Evolutionary conservation across 2,888 invertebrate genomes (phyloP).

Genomic region (Aquatica leii): DNA sequence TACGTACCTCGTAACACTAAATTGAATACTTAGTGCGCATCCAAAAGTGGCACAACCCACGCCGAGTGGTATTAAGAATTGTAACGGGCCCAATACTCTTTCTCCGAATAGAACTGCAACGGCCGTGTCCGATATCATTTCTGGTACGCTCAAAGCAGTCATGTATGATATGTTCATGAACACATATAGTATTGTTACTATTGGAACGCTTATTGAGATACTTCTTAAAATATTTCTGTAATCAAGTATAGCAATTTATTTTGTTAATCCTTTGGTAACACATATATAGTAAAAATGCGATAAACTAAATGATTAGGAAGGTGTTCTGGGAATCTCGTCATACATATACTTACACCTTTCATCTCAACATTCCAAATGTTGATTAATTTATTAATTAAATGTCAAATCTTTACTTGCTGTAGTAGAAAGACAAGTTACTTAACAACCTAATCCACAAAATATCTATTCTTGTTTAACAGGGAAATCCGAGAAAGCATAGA

Average conservation of each 20-base stretch:
- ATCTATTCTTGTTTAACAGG: no score
- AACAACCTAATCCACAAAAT: no score
- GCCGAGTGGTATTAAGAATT: conserved; percentile 76
- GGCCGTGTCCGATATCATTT: conserved; percentile 77
- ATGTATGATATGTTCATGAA: conserved; percentile 89
- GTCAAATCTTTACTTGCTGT: no score
- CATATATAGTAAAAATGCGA: no score
- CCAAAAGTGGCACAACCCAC: conserved; percentile 82
- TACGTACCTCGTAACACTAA: conserved; percentile 73
- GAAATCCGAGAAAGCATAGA: no score
- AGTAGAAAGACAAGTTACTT: no score
- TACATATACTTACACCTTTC: no score
- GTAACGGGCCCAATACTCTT: conserved; percentile 70
- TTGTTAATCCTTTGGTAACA: no score
- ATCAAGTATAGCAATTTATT: conserved; percentile 35
- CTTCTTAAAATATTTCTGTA: conserved; percentile 81
- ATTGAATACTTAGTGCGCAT: conserved; percentile 80
- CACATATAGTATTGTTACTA: conserved; percentile 81
- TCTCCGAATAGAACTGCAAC: conserved; percentile 82
- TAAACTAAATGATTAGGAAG: no score
- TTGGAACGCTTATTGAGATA: conserved; percentile 81
- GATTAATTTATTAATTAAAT: no score
- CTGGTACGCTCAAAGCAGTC: conserved; percentile 76
- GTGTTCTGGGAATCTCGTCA: no score
- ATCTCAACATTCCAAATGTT: no score